Evolutionary conservation across 1,140 invertebrate genomes (phyloP).

Genomic region (Arctopsyche grandis): DNA sequence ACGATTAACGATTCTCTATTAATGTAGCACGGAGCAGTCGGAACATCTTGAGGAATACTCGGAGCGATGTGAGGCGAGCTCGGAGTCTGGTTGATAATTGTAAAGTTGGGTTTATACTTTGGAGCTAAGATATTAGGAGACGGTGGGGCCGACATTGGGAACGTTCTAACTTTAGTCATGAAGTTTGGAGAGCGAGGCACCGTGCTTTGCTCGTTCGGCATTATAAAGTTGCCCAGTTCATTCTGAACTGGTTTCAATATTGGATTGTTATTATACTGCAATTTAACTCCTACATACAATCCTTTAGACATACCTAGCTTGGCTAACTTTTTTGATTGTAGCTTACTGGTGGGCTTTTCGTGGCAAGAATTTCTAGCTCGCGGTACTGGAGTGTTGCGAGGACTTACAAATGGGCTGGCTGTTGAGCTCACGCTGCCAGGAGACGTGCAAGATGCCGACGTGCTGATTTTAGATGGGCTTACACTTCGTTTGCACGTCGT

Average conservation of each 20-base stretch:
- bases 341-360: conserved; percentile 33
- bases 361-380: conserved; percentile 60
- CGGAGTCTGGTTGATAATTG: neutral
- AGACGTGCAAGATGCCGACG: conserved; percentile 63
- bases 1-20: conserved; percentile 56
- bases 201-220: conserved; percentile 63
- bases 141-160: conserved; percentile 69
- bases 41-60: conserved; percentile 26
- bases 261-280: conserved; percentile 35
- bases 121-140: conserved; percentile 65
- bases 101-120: conserved; percentile 59
- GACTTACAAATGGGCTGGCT: conserved; percentile 86
- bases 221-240: conserved; percentile 56
- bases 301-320: neutral
- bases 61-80: neutral
- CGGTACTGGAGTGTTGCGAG: conserved; percentile 78
- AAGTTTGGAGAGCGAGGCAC: conserved; percentile 58
- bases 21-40: conserved; percentile 43
- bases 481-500: conserved; percentile 57
- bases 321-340: conserved; percentile 31
- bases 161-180: conserved; percentile 55
- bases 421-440: conserved; percentile 62
- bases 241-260: conserved; percentile 51
- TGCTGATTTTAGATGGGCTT: conserved; percentile 62
- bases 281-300: conserved; percentile 55